Base-by-base conservation (phyloP, 2,797 vertebrate genomes). In the Cynodonichthys magdalenae region DNA sequence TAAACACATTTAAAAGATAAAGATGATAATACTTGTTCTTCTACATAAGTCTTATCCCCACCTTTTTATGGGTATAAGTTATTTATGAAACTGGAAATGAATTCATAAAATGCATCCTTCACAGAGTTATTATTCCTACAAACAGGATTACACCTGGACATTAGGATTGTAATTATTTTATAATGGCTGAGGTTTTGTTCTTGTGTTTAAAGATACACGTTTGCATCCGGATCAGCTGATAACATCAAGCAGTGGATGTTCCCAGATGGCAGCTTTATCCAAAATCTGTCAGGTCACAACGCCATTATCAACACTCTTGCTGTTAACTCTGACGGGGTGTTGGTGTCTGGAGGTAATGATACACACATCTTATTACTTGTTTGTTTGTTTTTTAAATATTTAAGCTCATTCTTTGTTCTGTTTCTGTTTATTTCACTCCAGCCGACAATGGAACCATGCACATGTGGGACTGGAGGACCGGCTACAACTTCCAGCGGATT, bases 161-260 rank as follows among this genome's bases (percentile, higher is more conserved):
- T 0, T 0, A 5, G 6, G 46, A 42, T 18, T 29, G 17, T 28
- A 28, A 3, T 31, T 6, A 6, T 50, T 4, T 1, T 12, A 0
- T 34, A 42, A 15, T 14, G 14, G 4, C n/a, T 31, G 18, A 44
- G 17, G 19, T 24, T 10, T 10, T 9, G 8, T 31, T 51, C 14
- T 58, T 61, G 36, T 39, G 36, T 45, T 45, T 48, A 4, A 85
- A 99, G 98, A 88, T 99, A 99, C 75, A 98, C 97, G 0, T 98
- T 99, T 89, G 97, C 97, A 2, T 98, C 97, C 57, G 98, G 97
- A 64, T 99, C 98, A 75, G 97, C 97, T n/a, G 98, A 99, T 90
- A 99, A 99, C 87, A 97, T 99, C 90, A 99, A 99, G 44, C 97
- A 99, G 85, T 99, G 97, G 98, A 98, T 95, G 91, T 99, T 97